These are phyloP conservation scores for Cremastobaeus sp. DNA, from an alignment of 2,888 invertebrate genomes.

Conservation along the genomic window DNA sequence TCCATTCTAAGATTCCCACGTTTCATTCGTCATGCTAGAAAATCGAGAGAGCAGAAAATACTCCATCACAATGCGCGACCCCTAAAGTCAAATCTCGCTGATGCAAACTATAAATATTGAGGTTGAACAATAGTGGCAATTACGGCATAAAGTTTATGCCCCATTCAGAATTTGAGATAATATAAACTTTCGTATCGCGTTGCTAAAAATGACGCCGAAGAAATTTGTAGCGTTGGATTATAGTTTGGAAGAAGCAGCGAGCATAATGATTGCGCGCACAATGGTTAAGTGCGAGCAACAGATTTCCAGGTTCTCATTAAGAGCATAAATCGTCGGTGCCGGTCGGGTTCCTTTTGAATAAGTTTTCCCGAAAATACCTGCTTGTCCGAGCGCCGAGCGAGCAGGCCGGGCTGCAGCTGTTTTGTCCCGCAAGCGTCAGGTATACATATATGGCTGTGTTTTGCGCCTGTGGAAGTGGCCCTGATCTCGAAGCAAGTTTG, in stretches of 20 bases:
- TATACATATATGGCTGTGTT: conserved; percentile 35
- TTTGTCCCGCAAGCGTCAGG: conserved; percentile 39
- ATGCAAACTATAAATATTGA: conserved; percentile 14
- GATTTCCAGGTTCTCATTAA: conserved; percentile 34
- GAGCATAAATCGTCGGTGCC: conserved; percentile 20
- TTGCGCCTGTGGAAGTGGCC: conserved; percentile 22
- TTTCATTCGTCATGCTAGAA: conserved; percentile 45
- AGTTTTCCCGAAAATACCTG: conserved; percentile 40
- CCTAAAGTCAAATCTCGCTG: conserved; percentile 4
- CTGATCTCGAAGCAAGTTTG: conserved; percentile 39
- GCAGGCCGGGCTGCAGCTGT: conserved; percentile 39
- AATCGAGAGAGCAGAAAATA: conserved; percentile 18
- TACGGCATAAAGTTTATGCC: no score
- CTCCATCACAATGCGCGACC: conserved; percentile 8
- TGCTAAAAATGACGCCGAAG: not conserved
- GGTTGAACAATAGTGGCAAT: not conserved
- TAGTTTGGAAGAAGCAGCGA: conserved; percentile 3
- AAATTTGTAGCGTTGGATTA: not conserved
- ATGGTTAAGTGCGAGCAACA: conserved; percentile 17
- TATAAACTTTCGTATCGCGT: no score
- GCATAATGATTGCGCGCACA: conserved; percentile 14
- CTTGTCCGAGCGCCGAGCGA: no score
- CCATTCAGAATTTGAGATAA: no score
- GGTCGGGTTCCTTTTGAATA: conserved; percentile 27
- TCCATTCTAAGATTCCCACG: conserved; percentile 58